Conservation (phyloP, 2,113 vertebrate species). For the Gavia stellata region DNA sequence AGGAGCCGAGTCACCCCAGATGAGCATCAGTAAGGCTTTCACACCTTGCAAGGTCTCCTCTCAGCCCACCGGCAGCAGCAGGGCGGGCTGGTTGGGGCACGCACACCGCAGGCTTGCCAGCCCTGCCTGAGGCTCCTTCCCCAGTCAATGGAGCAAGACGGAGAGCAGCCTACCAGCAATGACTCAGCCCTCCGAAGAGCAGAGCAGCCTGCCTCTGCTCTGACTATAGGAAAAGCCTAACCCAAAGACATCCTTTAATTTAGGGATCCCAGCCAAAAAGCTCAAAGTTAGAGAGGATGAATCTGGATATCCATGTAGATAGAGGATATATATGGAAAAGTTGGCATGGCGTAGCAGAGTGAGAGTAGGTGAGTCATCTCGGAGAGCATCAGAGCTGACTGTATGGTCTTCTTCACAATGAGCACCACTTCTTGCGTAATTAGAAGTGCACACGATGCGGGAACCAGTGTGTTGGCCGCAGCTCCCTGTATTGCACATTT, state of each 20-base stretch:
- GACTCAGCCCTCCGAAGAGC: not conserved
- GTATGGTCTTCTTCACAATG: not conserved
- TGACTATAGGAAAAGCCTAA: not conserved
- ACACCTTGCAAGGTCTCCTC: not conserved
- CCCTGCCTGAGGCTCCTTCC: not conserved
- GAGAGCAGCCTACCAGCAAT: not conserved
- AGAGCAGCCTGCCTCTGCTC: not conserved
- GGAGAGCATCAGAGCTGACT: not conserved
- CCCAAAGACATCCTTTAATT: not conserved
- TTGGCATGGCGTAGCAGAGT: rapidly evolving
- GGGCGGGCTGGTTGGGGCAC: not conserved
- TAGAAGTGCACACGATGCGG: not conserved
- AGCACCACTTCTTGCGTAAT: not conserved
- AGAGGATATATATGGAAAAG: not conserved
- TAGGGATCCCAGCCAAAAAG: not conserved
- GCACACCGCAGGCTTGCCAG: not conserved
- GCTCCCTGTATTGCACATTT: not conserved
- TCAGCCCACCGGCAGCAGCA: not conserved
- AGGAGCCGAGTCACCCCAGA: not conserved
- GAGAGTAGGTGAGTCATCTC: not conserved
- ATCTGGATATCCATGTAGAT: not conserved
- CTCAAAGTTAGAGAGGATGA: not conserved
- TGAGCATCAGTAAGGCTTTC: not conserved
- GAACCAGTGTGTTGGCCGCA: not conserved
- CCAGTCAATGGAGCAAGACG: not conserved